A percentile compares a stretch with the other conserved stretches of the same genome.
Evolutionary conservation across 1,140 invertebrate species (phyloP).

Genomic region (Parasteatoda tepidariorum): DNA sequence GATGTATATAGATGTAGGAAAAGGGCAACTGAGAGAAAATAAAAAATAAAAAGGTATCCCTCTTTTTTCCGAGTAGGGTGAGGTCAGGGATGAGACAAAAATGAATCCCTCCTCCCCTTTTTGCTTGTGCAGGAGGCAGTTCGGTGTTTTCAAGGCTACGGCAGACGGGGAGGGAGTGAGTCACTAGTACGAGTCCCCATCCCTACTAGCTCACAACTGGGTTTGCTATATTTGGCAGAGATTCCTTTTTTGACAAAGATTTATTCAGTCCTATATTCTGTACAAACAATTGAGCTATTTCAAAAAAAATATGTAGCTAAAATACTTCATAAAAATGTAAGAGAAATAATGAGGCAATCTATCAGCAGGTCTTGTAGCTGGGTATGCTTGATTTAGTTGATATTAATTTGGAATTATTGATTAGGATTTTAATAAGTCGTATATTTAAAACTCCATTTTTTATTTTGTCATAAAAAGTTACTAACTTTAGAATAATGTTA

Average conservation of each 20-base stretch:
- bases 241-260: conserved; percentile 10
- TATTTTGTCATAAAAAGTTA: too few species aligned
- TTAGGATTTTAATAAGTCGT: too few species aligned
- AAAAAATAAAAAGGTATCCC: not conserved
- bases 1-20: not conserved
- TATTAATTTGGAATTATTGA: too few species aligned
- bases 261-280: too few species aligned
- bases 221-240: conserved; percentile 39
- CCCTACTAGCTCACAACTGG: not conserved
- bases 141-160: conserved; percentile 56
- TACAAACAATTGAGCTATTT: too few species aligned
- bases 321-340: too few species aligned
- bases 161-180: conserved; percentile 39
- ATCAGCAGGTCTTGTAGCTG: too few species aligned
- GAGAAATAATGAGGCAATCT: too few species aligned
- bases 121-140: not conserved
- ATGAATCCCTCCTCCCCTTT: not conserved
- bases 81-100: not conserved
- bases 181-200: conserved; percentile 11
- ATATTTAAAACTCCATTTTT: too few species aligned
- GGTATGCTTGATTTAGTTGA: too few species aligned
- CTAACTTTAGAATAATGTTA: too few species aligned
- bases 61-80: not conserved
- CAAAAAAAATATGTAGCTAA: too few species aligned
- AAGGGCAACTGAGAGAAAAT: not conserved